Evolutionary conservation across 2,797 vertebrate species (phyloP).

Genomic region (Pristis pectinata): DNA sequence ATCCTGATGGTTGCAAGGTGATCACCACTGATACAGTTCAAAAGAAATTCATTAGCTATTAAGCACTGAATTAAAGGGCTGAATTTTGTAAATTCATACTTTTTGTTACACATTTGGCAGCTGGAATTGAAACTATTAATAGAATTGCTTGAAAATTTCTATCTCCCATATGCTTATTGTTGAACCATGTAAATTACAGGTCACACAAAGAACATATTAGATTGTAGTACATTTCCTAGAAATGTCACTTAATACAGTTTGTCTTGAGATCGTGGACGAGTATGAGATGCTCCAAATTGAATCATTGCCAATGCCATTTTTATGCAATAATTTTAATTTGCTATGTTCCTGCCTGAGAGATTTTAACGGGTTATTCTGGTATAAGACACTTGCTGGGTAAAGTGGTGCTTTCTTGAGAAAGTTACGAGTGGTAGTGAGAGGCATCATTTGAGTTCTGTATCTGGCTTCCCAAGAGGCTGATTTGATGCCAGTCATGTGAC

Average conservation of each 20-base stretch:
- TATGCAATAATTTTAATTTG: not conserved
- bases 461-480: not conserved
- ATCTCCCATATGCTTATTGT: not conserved
- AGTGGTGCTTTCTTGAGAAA: not conserved
- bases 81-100: not conserved
- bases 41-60: not conserved
- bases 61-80: not conserved
- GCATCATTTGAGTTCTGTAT: not conserved
- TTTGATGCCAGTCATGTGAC: not conserved
- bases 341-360: not conserved
- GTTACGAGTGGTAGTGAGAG: not conserved
- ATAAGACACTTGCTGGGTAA: not conserved
- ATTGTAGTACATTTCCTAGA: not conserved
- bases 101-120: not conserved
- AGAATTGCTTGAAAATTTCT: not conserved
- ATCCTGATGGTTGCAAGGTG: not conserved
- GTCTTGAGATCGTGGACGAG: not conserved
- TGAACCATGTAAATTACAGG: not conserved
- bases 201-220: not conserved
- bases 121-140: not conserved
- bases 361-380: not conserved
- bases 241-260: not conserved
- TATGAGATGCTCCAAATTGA: not conserved
- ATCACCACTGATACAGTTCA: not conserved
- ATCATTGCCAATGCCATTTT: not conserved